These are phyloP conservation scores for Trididemnum miniatum DNA, from an alignment of 23 tunicate genomes.

Conservation along the genomic window DNA sequence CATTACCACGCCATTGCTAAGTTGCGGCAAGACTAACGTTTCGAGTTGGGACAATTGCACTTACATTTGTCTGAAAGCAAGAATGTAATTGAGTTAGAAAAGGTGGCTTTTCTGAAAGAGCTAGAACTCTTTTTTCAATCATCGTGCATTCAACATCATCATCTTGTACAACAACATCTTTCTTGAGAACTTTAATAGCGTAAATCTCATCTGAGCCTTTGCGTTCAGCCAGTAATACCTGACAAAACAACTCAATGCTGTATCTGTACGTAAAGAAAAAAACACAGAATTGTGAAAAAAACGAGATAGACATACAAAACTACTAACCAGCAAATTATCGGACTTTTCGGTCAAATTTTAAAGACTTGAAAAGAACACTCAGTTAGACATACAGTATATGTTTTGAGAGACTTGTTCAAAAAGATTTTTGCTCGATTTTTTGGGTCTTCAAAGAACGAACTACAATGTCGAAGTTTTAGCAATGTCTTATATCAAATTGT, in stretches of 20 bases:
- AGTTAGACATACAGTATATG: too few species aligned
- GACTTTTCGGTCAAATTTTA: too few species aligned
- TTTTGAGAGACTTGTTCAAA: too few species aligned
- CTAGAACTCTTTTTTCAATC: conserved; percentile 94
- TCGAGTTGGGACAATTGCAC: too few species aligned
- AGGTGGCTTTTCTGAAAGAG: conserved; percentile 77
- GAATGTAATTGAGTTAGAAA: conserved; percentile 95
- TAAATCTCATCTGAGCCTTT: conserved; percentile 83
- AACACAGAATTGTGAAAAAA: not conserved
- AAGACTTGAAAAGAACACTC: too few species aligned
- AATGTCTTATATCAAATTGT: too few species aligned
- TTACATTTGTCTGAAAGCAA: conserved; percentile 83
- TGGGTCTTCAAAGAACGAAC: too few species aligned
- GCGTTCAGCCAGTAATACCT: conserved; percentile 90
- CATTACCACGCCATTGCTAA: too few species aligned
- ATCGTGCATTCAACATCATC: conserved; percentile 96
- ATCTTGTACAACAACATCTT: conserved; percentile 94
- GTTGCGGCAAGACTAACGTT: too few species aligned
- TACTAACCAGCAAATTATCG: not conserved
- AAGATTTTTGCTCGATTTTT: too few species aligned
- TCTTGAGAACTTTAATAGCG: conserved; percentile 96
- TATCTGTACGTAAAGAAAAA: too few species aligned
- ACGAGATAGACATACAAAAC: not conserved
- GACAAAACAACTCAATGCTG: not conserved
- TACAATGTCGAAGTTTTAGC: too few species aligned